Conservation (phyloP, 2,888 invertebrate genomes). For the Andrena hattorfiana region DNA sequence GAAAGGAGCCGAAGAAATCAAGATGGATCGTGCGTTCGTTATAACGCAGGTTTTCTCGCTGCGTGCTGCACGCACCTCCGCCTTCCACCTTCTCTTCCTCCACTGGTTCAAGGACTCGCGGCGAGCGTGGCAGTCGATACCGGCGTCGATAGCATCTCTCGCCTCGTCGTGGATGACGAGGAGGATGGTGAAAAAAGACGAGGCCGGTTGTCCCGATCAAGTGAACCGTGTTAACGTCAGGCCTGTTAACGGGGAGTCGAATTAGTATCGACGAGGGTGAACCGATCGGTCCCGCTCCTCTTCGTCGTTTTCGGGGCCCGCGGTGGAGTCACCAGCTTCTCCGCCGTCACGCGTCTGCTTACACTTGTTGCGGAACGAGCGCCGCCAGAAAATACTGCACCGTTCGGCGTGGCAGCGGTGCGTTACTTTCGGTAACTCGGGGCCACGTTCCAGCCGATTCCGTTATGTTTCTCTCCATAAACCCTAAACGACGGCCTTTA, state of each 20-base stretch:
- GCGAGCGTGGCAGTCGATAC: constrained; percentile 66
- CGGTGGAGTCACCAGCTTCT: background rate
- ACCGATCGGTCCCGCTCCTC: constrained; percentile 37
- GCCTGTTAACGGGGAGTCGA: constrained; percentile 62
- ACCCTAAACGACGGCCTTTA: constrained; percentile 63
- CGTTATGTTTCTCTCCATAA: constrained; percentile 68
- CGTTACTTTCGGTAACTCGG: constrained; percentile 46
- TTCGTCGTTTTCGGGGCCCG: background rate
- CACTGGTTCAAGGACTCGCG: constrained; percentile 74
- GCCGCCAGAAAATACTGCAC: constrained; percentile 52
- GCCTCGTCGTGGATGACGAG: constrained; percentile 55
- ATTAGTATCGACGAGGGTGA: constrained; percentile 58
- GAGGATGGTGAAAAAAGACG: constrained; percentile 42
- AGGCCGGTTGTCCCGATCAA: constrained; percentile 51
- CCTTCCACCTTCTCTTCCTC: constrained; percentile 69
- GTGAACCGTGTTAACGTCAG: constrained; percentile 62
- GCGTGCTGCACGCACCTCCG: constrained; percentile 70
- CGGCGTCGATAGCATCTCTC: constrained; percentile 60
- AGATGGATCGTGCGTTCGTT: constrained; percentile 76
- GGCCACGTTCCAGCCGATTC: constrained; percentile 52
- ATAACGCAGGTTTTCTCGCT: constrained; percentile 71
- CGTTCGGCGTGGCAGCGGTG: constrained; percentile 15
- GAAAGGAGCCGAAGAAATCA: constrained; percentile 78
- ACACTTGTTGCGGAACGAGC: constrained; percentile 29
- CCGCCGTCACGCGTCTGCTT: background rate